A percentile compares a stretch with the other conserved stretches of the same genome.
These are phyloP conservation scores for Brenthis ino DNA, from an alignment of 2,888 invertebrate genomes.

Conservation along the genomic window DNA sequence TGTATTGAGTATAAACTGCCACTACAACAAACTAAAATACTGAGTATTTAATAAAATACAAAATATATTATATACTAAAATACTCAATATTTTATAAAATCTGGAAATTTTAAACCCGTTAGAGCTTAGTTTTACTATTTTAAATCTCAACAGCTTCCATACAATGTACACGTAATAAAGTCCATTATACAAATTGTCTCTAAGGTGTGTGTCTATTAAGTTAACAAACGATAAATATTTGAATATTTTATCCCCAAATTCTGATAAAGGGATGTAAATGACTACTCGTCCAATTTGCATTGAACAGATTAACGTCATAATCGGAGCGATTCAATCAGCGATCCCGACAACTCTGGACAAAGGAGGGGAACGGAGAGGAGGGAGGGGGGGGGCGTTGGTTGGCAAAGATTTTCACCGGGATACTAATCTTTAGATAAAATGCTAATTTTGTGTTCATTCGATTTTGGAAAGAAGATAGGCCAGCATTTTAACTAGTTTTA, in stretches of 20 bases:
- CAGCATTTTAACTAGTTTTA: constrained; percentile 22
- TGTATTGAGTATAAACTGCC: too few relatives aligned
- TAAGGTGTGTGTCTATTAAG: constrained; percentile 48
- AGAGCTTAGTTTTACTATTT: too few relatives aligned
- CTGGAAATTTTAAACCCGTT: too few relatives aligned
- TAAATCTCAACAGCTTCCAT: too few relatives aligned
- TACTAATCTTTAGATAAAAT: constrained; percentile 80
- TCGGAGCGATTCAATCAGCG: constrained; percentile 80
- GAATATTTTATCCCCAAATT: constrained; percentile 74
- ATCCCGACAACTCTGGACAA: constrained; percentile 66
- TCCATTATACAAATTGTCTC: constrained; percentile 32
- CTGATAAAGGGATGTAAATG: constrained; percentile 80
- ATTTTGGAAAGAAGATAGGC: constrained; percentile 69
- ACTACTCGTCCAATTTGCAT: constrained; percentile 80
- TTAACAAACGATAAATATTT: constrained; percentile 70
- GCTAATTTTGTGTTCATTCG: constrained; percentile 81
- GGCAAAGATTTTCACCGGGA: constrained; percentile 57
- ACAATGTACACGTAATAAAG: constrained; percentile 7
- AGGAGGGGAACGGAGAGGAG: constrained; percentile 41
- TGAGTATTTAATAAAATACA: too few relatives aligned
- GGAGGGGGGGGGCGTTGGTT: constrained; percentile 4
- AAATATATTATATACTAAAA: too few relatives aligned
- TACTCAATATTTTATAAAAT: too few relatives aligned
- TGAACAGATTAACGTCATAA: constrained; percentile 82
- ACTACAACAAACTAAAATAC: too few relatives aligned